Conservation (phyloP, 2,888 invertebrate genomes). For the Strigamia maritima region DNA sequence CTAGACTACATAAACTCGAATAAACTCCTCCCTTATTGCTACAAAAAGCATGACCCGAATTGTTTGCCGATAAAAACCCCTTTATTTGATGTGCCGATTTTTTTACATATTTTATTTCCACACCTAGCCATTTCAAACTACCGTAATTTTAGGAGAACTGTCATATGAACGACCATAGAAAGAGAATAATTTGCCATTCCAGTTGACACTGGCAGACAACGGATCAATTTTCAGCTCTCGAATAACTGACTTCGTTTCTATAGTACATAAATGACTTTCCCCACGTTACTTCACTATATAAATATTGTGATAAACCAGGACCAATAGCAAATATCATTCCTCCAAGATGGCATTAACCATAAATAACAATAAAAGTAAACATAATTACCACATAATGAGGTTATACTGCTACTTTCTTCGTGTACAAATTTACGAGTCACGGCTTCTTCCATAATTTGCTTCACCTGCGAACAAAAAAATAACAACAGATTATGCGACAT, state of each 20-base stretch:
- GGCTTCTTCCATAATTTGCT: constrained; percentile 94
- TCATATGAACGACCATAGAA: background rate
- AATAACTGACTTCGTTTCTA: background rate
- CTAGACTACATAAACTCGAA: no score
- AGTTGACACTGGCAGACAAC: background rate
- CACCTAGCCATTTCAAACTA: no score
- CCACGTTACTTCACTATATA: background rate
- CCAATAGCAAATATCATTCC: background rate
- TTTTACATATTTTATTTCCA: no score
- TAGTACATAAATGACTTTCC: background rate
- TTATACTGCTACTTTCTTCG: constrained; percentile 86
- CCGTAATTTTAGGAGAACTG: no score
- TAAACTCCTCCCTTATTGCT: no score
- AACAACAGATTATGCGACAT: background rate
- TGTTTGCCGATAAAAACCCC: no score
- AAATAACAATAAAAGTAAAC: background rate
- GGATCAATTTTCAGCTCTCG: background rate
- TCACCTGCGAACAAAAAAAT: constrained; percentile 63
- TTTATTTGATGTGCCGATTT: no score
- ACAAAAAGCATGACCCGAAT: no score
- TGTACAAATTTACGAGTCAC: constrained; percentile 88
- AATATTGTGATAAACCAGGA: constrained; percentile 6
- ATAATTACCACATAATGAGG: constrained; percentile 71
- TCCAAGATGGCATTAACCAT: background rate
- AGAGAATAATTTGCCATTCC: background rate